phyloP scores from a whole-genome alignment of 37 sponge, comb jelly and placozoan species.

The Spongia lamella region DNA sequence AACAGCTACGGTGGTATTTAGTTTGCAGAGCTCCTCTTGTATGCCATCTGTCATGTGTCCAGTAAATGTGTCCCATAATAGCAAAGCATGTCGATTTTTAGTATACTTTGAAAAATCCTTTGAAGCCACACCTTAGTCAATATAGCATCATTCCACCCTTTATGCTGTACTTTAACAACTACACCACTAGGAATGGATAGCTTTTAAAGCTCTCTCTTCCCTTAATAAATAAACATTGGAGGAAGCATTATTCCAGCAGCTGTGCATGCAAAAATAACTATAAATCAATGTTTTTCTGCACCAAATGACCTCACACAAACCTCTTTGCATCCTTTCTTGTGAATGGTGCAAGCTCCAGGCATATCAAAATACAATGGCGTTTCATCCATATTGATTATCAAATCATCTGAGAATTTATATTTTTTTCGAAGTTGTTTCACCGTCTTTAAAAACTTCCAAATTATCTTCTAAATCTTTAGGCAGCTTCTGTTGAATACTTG shows the following conservation, averaged over 20 bases:
- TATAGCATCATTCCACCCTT: conserved; percentile 14
- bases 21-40: background rate
- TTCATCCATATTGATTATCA: no score
- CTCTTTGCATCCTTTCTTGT: conserved; percentile 10
- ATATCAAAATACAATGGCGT: conserved; percentile 7
- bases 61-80: conserved; percentile 14
- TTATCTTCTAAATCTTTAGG: conserved; percentile 32
- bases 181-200: background rate
- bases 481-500: conserved; percentile 11
- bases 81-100: conserved; percentile 16
- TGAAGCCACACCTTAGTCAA: conserved; percentile 5
- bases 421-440: background rate
- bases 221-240: conserved; percentile 17
- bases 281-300: conserved; percentile 14
- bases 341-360: background rate
- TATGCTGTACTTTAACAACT: background rate
- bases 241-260: conserved; percentile 28
- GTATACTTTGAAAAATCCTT: background rate
- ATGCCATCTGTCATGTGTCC: conserved; percentile 12
- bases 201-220: conserved; percentile 7
- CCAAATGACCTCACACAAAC: conserved; percentile 18
- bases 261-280: conserved; percentile 12
- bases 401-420: no score
- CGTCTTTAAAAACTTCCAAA: conserved; percentile 13
- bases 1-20: background rate